phyloP scores from a whole-genome alignment of 2,113 vertebrate species.

The Chloropsis hardwickii region DNA sequence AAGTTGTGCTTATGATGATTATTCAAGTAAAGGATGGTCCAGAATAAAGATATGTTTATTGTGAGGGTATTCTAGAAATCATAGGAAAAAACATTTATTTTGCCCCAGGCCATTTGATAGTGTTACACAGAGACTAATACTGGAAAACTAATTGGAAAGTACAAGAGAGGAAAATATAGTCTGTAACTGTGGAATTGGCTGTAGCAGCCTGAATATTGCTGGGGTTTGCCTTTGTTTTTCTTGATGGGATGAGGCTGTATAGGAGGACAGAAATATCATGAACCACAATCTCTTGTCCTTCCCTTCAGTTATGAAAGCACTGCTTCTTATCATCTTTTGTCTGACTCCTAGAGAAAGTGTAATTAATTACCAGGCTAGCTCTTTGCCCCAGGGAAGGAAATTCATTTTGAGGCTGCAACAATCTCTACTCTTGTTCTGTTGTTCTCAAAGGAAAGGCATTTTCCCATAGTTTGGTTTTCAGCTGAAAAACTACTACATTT shows the following conservation, averaged over 20 bases:
- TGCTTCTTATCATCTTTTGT: constrained; percentile 3
- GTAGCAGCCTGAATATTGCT: not conserved
- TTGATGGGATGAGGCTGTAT: not conserved
- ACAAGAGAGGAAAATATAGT: not conserved
- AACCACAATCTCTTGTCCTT: not conserved
- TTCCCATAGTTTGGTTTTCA: constrained; percentile 4
- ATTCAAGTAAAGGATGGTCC: not conserved
- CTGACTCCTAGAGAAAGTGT: constrained; percentile 38
- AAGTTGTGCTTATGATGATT: not conserved
- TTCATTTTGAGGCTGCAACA: constrained; percentile 1
- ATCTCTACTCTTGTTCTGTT: constrained; percentile 32
- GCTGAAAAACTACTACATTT: not conserved
- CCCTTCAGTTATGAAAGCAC: not conserved
- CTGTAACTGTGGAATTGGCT: not conserved
- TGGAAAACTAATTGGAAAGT: not conserved
- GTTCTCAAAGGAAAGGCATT: constrained; percentile 12
- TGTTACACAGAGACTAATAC: not conserved
- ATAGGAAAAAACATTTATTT: not conserved
- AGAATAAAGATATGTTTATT: not conserved
- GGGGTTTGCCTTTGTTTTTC: not conserved
- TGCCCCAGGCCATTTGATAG: not conserved
- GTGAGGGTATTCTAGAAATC: not conserved
- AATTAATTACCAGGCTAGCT: constrained; percentile 28
- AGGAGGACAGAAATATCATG: not conserved
- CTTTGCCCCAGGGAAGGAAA: constrained; percentile 29